phyloP scores from a whole-genome alignment of 2,797 vertebrate genomes.

The Muscicapa comitata region DNA sequence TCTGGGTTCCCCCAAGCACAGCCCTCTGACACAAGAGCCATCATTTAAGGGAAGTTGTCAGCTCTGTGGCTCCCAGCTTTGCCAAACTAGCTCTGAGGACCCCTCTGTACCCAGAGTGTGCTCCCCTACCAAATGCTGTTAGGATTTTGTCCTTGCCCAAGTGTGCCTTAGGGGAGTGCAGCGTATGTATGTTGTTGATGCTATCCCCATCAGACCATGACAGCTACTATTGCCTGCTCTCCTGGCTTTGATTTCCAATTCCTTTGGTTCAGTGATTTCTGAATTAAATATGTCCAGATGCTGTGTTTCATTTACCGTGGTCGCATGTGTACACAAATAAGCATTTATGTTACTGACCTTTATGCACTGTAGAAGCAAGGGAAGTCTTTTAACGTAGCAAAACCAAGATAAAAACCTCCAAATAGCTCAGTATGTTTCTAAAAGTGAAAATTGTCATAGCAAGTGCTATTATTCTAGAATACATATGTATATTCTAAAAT shows the following conservation, averaged over 20 bases:
- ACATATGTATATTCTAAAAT: background rate
- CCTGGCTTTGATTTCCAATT: constrained; percentile 31
- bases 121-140: background rate
- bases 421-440: background rate
- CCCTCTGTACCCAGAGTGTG: fast-evolving
- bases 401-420: background rate
- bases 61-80: background rate
- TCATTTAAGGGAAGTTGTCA: background rate
- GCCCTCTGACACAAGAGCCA: background rate
- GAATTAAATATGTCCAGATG: constrained; percentile 45
- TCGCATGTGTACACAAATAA: background rate
- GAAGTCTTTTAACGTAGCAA: background rate
- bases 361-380: background rate
- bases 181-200: constrained; percentile 12
- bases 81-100: background rate
- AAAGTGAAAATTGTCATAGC: background rate
- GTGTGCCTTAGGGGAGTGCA: background rate
- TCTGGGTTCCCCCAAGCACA: background rate
- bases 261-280: constrained; percentile 34
- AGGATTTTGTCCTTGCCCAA: background rate
- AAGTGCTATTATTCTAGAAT: background rate
- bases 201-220: background rate
- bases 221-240: background rate
- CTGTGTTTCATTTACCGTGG: background rate
- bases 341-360: background rate